These are phyloP conservation scores for Cosmorhoe ocellata DNA, from an alignment of 2,888 invertebrate species.

Conservation along the genomic window DNA sequence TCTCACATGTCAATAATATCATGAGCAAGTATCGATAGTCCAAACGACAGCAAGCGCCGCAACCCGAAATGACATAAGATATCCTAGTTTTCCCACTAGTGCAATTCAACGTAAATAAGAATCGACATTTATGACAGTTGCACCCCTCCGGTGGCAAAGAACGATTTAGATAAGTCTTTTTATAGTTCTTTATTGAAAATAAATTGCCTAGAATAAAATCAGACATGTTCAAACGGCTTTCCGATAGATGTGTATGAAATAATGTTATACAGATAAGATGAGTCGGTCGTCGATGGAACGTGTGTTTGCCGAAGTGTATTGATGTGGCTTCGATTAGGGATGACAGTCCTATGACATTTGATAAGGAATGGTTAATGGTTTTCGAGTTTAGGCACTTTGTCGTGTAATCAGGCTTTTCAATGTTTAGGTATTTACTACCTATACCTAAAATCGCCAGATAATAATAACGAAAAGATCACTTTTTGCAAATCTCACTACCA, in stretches of 20 bases:
- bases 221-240: slow-evolving; percentile 78
- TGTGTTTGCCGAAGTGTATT: slow-evolving; percentile 50
- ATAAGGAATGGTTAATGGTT: slow-evolving; percentile 36
- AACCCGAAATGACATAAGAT: slow-evolving; percentile 25
- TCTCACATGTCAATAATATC: slow-evolving; percentile 18
- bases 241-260: slow-evolving; percentile 81
- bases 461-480: too few relatives aligned
- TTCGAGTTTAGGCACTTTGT: background rate
- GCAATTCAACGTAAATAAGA: slow-evolving; percentile 72
- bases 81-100: slow-evolving; percentile 52
- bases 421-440: too few relatives aligned
- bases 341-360: slow-evolving; percentile 38
- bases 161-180: slow-evolving; percentile 82
- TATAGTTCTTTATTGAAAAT: slow-evolving; percentile 83
- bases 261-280: slow-evolving; percentile 75
- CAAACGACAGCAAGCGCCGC: too few relatives aligned
- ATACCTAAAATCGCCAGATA: too few relatives aligned
- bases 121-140: slow-evolving; percentile 72
- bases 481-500: too few relatives aligned
- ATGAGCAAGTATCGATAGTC: slow-evolving; percentile 5
- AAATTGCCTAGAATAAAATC: slow-evolving; percentile 83
- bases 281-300: slow-evolving; percentile 57
- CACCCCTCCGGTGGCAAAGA: slow-evolving; percentile 69
- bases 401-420: too few relatives aligned
- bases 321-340: slow-evolving; percentile 43